Conservation (phyloP, 2,797 vertebrate species). For the Odontamblyopus lacepedii region DNA sequence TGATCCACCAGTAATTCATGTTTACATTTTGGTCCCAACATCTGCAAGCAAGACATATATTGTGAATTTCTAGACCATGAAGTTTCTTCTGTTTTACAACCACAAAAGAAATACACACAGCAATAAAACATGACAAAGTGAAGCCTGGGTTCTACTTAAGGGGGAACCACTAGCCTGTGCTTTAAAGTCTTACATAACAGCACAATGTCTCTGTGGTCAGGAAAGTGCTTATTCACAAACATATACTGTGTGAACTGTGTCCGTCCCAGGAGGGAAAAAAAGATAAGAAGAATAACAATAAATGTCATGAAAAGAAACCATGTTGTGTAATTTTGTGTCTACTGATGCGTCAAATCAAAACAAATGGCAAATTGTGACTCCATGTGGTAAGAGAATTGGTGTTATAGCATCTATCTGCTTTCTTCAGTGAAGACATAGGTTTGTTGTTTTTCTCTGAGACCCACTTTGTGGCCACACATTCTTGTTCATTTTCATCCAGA, state of each 20-base stretch:
- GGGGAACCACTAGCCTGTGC: background rate
- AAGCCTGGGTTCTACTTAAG: background rate
- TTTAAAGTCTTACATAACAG: slow-evolving; percentile 37
- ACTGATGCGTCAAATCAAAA: too few species aligned
- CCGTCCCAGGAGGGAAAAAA: background rate
- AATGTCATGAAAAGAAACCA: slow-evolving; percentile 20
- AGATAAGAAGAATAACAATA: background rate
- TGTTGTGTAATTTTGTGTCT: background rate
- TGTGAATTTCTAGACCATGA: background rate
- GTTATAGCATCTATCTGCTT: background rate
- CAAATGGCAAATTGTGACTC: background rate
- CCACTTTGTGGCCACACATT: too few species aligned
- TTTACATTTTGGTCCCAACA: slow-evolving; percentile 91
- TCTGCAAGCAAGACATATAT: slow-evolving; percentile 62
- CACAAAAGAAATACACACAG: background rate
- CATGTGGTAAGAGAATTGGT: background rate
- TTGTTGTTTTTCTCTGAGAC: too few species aligned
- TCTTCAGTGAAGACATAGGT: too few species aligned
- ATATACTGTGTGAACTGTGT: slow-evolving; percentile 7
- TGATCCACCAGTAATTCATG: slow-evolving; percentile 98
- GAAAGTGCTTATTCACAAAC: slow-evolving; percentile 13
- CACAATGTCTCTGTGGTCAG: background rate
- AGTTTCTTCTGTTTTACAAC: background rate
- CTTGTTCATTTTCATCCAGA: too few species aligned
- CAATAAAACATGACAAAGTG: slow-evolving; percentile 16